Evolutionary conservation across 1,140 invertebrate genomes (phyloP).

Genomic region (Drosophila bipectinata): DNA sequence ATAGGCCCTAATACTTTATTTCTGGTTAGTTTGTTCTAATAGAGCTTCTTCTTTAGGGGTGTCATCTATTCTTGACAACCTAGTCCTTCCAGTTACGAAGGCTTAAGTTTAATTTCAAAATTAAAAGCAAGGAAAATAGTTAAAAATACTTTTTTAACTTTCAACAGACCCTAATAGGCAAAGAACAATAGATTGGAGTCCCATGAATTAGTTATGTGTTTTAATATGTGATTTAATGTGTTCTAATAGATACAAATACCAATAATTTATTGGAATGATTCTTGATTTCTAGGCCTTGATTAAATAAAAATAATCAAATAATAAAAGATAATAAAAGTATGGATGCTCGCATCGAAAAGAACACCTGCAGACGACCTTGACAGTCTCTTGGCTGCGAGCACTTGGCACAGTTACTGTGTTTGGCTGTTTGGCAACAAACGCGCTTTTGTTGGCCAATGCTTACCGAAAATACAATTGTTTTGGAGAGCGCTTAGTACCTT

Average conservation of each 20-base stretch:
- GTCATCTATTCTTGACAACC: no score
- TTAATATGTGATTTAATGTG: no score
- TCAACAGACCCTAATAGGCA: no score
- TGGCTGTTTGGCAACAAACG: conserved; percentile 13
- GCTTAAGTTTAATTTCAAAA: no score
- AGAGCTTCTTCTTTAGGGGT: no score
- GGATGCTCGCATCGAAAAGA: not conserved
- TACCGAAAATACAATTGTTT: conserved; percentile 18
- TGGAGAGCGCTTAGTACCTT: conserved; percentile 42
- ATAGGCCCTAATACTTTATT: no score
- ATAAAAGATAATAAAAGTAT: not conserved
- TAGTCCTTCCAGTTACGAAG: no score
- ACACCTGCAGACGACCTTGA: conserved; percentile 28
- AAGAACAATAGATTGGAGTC: no score
- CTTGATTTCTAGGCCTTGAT: not conserved
- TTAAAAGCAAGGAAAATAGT: no score
- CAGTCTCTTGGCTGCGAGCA: conserved; percentile 9
- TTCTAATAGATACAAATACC: not conserved
- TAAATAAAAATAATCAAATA: not conserved
- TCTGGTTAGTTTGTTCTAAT: no score
- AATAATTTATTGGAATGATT: not conserved
- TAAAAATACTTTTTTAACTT: no score
- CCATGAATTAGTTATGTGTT: no score
- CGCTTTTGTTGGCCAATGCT: conserved; percentile 11
- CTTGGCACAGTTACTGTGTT: conserved; percentile 34